phyloP scores from a whole-genome alignment of 2,797 vertebrate species.

The Malacoctenus gilli region DNA sequence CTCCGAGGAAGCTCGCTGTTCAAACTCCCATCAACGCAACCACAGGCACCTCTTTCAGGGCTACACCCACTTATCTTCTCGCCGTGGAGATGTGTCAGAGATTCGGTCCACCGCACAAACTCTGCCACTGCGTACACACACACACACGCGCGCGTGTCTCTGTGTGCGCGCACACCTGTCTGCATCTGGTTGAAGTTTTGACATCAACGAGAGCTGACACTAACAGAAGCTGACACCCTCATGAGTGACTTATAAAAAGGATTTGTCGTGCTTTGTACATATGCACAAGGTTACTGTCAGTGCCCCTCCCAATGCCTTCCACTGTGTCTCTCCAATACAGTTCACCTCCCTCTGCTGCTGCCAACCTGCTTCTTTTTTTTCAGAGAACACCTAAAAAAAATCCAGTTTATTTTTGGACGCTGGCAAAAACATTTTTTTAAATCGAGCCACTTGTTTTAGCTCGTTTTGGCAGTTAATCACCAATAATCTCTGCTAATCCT shows the following conservation, averaged over 20 bases:
- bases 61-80: slow-evolving; percentile 56
- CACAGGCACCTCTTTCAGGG: slow-evolving; percentile 60
- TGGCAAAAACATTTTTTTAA: background rate
- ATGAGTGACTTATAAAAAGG: slow-evolving; percentile 34
- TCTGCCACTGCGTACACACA: slow-evolving; percentile 32
- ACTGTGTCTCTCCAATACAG: slow-evolving; percentile 4
- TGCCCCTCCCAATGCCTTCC: background rate
- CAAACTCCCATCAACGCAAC: slow-evolving; percentile 57
- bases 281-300: slow-evolving; percentile 27
- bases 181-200: slow-evolving; percentile 22
- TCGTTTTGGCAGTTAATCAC: slow-evolving; percentile 1
- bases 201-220: slow-evolving; percentile 35
- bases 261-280: slow-evolving; percentile 30
- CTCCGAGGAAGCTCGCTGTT: slow-evolving; percentile 48
- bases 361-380: background rate
- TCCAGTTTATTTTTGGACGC: background rate
- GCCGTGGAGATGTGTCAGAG: slow-evolving; percentile 45
- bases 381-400: background rate
- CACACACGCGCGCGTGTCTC: slow-evolving; percentile 31
- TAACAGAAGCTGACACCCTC: slow-evolving; percentile 41
- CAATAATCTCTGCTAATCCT: slow-evolving; percentile 1
- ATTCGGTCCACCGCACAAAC: slow-evolving; percentile 51
- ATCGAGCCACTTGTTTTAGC: too few relatives aligned
- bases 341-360: too few relatives aligned
- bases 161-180: slow-evolving; percentile 30